phyloP scores from a whole-genome alignment of 2,888 invertebrate genomes.

The Xanthia icteritia region DNA sequence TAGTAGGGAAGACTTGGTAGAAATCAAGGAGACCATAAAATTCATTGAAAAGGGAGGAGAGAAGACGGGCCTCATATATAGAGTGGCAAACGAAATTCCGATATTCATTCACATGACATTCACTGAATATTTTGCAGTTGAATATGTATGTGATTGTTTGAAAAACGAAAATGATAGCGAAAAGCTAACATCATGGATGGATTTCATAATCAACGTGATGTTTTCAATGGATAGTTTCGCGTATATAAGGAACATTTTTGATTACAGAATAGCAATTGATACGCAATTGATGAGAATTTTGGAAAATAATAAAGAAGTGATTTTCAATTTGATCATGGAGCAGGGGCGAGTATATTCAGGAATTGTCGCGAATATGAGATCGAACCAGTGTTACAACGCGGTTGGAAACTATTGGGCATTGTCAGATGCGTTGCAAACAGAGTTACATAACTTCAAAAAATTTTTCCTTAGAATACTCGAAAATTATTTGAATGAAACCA shows the following conservation, averaged over 20 bases:
- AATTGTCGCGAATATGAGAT: background rate
- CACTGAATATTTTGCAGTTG: conserved; percentile 19
- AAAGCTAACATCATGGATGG: background rate
- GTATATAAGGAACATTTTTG: conserved; percentile 1
- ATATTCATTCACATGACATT: conserved; percentile 39
- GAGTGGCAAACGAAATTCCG: conserved; percentile 27
- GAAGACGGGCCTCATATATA: conserved; percentile 48
- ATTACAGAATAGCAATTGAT: background rate
- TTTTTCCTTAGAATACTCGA: background rate
- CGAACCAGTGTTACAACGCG: background rate
- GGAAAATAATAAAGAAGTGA: background rate
- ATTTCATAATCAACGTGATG: conserved; percentile 10
- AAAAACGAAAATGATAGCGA: conserved; percentile 13
- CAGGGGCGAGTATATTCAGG: background rate
- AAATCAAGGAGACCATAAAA: conserved; percentile 22
- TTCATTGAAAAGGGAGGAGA: conserved; percentile 38
- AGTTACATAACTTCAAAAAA: background rate
- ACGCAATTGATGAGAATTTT: background rate
- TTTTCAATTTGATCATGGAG: background rate
- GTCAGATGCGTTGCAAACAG: background rate
- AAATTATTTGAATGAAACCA: background rate
- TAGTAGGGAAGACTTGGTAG: conserved; percentile 19
- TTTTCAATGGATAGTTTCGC: background rate
- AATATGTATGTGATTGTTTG: conserved; percentile 36
- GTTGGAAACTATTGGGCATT: background rate